Evolutionary conservation across 2,797 vertebrate genomes (phyloP), one percentile per base, ranked within the genome.

Genomic region (Gallinago nigripennis): DNA sequence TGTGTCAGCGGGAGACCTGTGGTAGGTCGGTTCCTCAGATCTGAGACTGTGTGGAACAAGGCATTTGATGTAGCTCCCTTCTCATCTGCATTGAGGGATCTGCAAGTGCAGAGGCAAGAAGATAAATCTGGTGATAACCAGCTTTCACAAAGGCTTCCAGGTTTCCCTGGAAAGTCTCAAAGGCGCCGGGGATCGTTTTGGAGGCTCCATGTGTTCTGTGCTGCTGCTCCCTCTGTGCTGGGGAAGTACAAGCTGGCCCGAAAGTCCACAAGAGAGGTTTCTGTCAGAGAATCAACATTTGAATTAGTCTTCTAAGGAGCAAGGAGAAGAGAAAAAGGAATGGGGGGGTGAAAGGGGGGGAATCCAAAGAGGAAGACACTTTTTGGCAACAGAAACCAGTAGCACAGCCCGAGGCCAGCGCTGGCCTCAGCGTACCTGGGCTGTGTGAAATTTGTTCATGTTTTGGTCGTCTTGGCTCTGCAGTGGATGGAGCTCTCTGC

Each of bases 181-280:
- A 41, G 19, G 15, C 20, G 20, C 24, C 0, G 0, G 0, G 3
- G 28, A 6, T 25, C 1, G 0, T 7, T 57, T 18, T 5, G 33
- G 76, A 4, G 12, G 8, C 31, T 66, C 58, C 0, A 19, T 6
- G 16, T n/a, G 33, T n/a, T 21, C 86, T 37, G 65, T 8, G 3
- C 53, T 15, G 41, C 24, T 39, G 41, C 24, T 39, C 16, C 11
- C 6, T 5, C 53, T 21, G 28, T 21, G 41, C 50, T 54, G 61
- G 27, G 31, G 13, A 73, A 18, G 3, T 2, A 6, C 6, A 46
- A 31, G 4, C 0, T 13, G 24, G 37, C 16, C 33, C 37, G 13
- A 24, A 24, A 54, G 9, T 8, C 27, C 37, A 18, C 10, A 8
- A 35, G 33, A 10, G 21, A 12, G n/a, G n/a, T n/a, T n/a, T n/a